Conservation (phyloP, 2,888 invertebrate species). For the Sacculina carcini region DNA sequence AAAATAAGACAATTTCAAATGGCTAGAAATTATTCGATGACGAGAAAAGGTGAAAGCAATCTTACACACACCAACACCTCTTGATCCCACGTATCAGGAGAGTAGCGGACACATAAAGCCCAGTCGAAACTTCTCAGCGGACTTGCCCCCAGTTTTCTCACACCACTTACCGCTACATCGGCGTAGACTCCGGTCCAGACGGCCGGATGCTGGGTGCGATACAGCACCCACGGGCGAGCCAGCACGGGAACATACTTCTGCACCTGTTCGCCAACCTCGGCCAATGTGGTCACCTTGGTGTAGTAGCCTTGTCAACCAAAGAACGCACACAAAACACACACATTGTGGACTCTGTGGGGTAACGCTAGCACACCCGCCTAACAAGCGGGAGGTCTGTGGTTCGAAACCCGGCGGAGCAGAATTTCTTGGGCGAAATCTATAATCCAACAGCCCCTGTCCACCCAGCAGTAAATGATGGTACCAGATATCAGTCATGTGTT, state of each 20-base stretch:
- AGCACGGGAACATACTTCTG: conserved; percentile 89
- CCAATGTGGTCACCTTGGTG: conserved; percentile 82
- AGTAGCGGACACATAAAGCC: too few species aligned
- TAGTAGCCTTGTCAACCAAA: conserved; percentile 39
- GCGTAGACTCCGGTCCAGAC: conserved; percentile 94
- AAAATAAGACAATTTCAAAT: too few species aligned
- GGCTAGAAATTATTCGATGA: too few species aligned
- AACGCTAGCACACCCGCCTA: too few species aligned
- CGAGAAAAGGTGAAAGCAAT: too few species aligned
- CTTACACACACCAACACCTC: background rate
- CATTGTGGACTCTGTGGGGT: background rate
- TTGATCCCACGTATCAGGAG: background rate
- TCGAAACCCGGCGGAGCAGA: too few species aligned
- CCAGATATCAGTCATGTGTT: too few species aligned
- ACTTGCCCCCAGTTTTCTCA: background rate
- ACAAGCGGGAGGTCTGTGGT: too few species aligned
- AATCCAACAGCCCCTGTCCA: too few species aligned
- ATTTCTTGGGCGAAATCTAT: too few species aligned
- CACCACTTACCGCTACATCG: conserved; percentile 46
- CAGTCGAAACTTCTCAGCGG: background rate
- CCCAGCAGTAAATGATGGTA: too few species aligned
- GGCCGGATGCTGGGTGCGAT: conserved; percentile 54
- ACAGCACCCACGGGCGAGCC: conserved; percentile 77
- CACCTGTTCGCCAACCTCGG: conserved; percentile 92
- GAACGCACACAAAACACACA: background rate